Evolutionary conservation across 2,888 invertebrate species (phyloP).

Genomic region (Meganola albula): DNA sequence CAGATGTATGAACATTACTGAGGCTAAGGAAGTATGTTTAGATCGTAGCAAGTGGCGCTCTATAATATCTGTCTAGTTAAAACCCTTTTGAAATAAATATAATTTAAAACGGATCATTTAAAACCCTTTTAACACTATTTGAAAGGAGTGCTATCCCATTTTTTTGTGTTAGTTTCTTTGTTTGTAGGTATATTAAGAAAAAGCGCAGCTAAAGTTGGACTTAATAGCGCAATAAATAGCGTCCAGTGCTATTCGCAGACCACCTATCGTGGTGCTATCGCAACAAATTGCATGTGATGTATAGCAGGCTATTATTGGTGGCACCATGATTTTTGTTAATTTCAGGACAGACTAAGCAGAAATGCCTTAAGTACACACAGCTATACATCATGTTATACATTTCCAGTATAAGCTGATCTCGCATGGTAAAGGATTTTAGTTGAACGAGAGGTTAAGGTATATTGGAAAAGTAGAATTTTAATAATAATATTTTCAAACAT

Average conservation of each 20-base stretch:
- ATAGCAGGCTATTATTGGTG: slow-evolving; percentile 48
- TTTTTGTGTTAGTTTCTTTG: not conserved
- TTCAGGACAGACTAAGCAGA: slow-evolving; percentile 17
- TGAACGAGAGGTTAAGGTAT: no score
- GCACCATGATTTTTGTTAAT: slow-evolving; percentile 14
- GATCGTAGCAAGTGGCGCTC: no score
- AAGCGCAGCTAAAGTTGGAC: slow-evolving; percentile 30
- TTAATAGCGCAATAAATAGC: slow-evolving; percentile 64
- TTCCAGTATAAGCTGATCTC: no score
- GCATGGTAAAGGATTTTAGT: no score
- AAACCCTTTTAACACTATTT: not conserved
- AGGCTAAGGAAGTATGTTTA: no score
- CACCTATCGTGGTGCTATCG: slow-evolving; percentile 62
- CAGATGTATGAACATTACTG: no score
- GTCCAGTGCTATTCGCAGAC: slow-evolving; percentile 42
- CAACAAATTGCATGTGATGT: slow-evolving; percentile 73
- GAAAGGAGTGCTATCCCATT: not conserved
- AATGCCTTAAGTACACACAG: slow-evolving; percentile 5
- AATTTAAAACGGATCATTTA: no score
- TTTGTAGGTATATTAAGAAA: slow-evolving; percentile 17
- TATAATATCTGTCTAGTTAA: no score
- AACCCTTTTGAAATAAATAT: no score
- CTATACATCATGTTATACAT: no score
- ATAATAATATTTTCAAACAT: no score
- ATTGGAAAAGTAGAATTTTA: no score